phyloP scores from a whole-genome alignment of 2,797 vertebrate species.

The Sylvilagus floridanus region DNA sequence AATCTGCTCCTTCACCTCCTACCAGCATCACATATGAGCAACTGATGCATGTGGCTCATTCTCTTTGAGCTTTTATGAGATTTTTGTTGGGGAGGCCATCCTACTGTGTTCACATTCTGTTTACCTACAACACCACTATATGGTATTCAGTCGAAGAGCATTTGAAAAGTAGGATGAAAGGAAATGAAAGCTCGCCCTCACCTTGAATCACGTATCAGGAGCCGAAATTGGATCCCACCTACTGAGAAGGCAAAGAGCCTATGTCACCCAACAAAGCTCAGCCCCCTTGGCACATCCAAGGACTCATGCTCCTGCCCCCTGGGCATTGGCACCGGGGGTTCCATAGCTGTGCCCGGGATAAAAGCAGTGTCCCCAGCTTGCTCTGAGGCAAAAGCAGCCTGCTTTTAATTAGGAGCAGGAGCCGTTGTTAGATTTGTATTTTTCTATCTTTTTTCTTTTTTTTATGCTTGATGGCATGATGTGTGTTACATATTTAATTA shows the following conservation, averaged over 20 bases:
- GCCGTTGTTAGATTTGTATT: conserved; percentile 78
- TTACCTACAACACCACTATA: conserved; percentile 56
- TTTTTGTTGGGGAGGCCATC: conserved; percentile 48
- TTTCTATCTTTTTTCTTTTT: conserved; percentile 57
- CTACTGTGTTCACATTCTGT: conserved; percentile 73
- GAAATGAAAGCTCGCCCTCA: conserved; percentile 64
- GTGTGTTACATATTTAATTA: conserved; percentile 85
- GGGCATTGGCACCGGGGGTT: conserved; percentile 71
- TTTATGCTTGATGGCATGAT: conserved; percentile 76
- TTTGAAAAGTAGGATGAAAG: conserved; percentile 77
- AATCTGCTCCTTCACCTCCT: not conserved
- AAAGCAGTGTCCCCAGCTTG: conserved; percentile 73
- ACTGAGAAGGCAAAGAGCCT: conserved; percentile 49
- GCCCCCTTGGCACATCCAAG: conserved; percentile 62
- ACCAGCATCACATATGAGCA: not conserved
- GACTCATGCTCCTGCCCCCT: conserved; percentile 60
- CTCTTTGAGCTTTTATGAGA: conserved; percentile 61
- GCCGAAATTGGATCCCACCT: conserved; percentile 80
- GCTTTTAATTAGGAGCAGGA: conserved; percentile 81
- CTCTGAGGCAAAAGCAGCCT: conserved; percentile 69
- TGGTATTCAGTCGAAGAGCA: conserved; percentile 53
- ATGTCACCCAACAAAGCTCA: conserved; percentile 77
- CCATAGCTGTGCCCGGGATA: not conserved
- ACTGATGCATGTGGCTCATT: conserved; percentile 7
- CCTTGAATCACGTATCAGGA: conserved; percentile 67